Evolutionary conservation across 1,140 invertebrate species (phyloP), one percentile per base, ranked within the genome.

Genomic region (Neomicropteryx cornuta): DNA sequence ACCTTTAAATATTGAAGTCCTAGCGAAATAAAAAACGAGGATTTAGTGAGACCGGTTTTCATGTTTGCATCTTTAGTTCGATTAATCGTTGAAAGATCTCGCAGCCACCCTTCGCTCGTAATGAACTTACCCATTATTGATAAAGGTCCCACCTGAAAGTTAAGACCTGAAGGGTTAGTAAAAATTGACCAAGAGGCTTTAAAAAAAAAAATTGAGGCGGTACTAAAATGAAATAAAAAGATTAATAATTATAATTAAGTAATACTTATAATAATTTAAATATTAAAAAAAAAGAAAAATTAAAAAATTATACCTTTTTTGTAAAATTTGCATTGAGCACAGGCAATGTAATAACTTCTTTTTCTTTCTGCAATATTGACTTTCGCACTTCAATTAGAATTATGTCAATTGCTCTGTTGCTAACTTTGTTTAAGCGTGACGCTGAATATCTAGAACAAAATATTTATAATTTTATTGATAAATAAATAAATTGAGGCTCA

Each of bases 381-480:
- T 47, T 47, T 22, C 45, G 38, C 5, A 47, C 45, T 39, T 47
- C 45, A 39, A 44, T 47, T 14, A 47, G 31, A 16, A 47, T 47
- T 18, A 39, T n/a, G 23, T 47, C 45, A 1, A 47, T 33, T 1
- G 44, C 45, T 33, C 39, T 41, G 18, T 47, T 47, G 8, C 45
- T 42, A n/a, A n/a, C n/a, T n/a, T n/a, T n/a, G n/a, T n/a, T n/a
- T n/a, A n/a, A n/a, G n/a, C n/a, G n/a, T n/a, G n/a, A n/a, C n/a
- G n/a, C n/a, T n/a, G n/a, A n/a, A n/a, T n/a, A n/a, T n/a, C n/a
- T n/a, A n/a, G n/a, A n/a, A n/a, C n/a, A n/a, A n/a, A n/a, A n/a
- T n/a, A n/a, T n/a, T n/a, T n/a, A n/a, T n/a, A n/a, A n/a, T n/a
- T n/a, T n/a, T n/a, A n/a, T n/a, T n/a, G n/a, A n/a, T n/a, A n/a